Conservation (phyloP, 2,797 vertebrate genomes). For the Heterohyrax brucei region DNA sequence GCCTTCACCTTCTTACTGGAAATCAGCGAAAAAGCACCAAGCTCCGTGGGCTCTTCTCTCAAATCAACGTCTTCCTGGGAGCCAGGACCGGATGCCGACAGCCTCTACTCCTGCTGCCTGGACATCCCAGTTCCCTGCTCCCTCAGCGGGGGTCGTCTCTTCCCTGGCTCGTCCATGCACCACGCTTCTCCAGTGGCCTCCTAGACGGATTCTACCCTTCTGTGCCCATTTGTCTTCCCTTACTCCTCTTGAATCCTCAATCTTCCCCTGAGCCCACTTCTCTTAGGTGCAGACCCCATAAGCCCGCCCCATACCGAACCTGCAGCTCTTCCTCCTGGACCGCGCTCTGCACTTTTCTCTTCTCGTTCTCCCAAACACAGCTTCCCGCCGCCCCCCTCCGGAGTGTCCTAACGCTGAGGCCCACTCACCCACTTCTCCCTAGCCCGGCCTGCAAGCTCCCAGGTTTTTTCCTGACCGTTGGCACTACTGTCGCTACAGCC, state of each 20-base stretch:
- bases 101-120: background rate
- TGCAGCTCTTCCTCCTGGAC: background rate
- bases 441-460: background rate
- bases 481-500: conserved; percentile 73
- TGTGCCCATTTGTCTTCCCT: background rate
- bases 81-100: background rate
- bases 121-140: background rate
- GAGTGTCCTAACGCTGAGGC: background rate
- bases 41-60: background rate
- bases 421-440: background rate
- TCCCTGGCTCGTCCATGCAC: background rate
- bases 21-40: background rate
- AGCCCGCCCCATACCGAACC: background rate
- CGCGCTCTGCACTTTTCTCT: background rate
- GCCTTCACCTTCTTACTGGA: background rate
- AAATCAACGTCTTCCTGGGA: background rate
- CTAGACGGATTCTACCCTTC: background rate
- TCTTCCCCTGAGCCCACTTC: background rate
- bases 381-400: background rate
- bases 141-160: background rate
- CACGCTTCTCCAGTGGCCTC: background rate
- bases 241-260: background rate
- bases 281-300: background rate
- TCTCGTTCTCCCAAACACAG: background rate
- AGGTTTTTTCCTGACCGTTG: conserved; percentile 77